Base-by-base conservation (phyloP, 2,797 vertebrate species). In the Ctenochaetus hawaiiensis region DNA sequence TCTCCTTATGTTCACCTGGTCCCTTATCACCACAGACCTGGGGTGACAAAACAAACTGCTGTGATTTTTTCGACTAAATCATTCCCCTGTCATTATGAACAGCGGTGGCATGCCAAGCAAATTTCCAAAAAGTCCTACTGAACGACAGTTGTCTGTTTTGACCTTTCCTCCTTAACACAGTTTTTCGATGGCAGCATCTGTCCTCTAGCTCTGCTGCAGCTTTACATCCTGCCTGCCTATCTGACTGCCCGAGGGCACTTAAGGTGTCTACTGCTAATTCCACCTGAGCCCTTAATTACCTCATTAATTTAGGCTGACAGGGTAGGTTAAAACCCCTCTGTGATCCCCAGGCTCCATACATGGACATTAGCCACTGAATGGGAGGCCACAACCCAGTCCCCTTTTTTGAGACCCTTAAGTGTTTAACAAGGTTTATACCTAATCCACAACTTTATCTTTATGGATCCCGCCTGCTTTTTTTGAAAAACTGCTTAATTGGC, bases 291-390 rank as follows among this genome's bases (percentile, higher is more conserved):
- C 82, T 93, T 94, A 94, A 95, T 94, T 93, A 94, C 90, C 92
- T 94, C 92, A 94, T 95, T 94, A 93, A 95, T 94, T 94, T 94
- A 91, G 84, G 84, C 89, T 93, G 94, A 94, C 94, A 93, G 92
- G 83, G 81, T 91, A 94, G 93, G 93, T 94, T 94, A 95, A 92
- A 94, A 90, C 90, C 93, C 84, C 86, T 88, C 85, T 82, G 90
- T 91, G 92, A 94, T 94, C 92, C 86, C 83, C 80, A 80, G 85
- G 73, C 88, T 91, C 83, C 62, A 56, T 70, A 85, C 77, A 85
- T 47, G 78, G 89, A 88, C 84, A 91, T 91, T 91, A 91, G 87
- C 90, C 83, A 76, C 82, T 67, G 82, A 90, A 83, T 62, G 61
- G 49, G 63, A 89, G 89, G 85, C 81, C 86, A 18, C 82, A 85